These are phyloP conservation scores for Columba guinea DNA, from an alignment of 2,797 vertebrate species.

Conservation along the genomic window DNA sequence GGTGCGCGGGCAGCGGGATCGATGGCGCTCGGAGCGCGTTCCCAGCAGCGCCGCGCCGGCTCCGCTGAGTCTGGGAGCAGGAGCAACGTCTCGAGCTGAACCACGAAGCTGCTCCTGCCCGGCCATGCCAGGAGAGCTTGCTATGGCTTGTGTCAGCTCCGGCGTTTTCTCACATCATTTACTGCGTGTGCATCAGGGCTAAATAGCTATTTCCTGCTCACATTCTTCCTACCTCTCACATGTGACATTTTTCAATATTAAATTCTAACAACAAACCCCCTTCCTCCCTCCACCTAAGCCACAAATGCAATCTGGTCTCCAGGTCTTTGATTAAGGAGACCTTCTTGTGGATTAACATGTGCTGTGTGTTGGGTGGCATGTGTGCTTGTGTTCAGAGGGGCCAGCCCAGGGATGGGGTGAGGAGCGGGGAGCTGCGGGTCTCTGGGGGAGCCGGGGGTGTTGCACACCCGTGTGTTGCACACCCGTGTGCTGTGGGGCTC, in stretches of 20 bases:
- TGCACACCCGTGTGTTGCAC: too few species aligned
- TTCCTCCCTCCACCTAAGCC: not conserved
- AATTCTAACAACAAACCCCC: not conserved
- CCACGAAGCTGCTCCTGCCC: not conserved
- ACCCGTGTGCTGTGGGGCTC: not conserved
- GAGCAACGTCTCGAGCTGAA: not conserved
- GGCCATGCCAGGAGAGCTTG: accelerated
- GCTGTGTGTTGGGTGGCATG: not conserved
- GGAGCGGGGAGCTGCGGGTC: accelerated
- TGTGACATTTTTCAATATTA: not conserved
- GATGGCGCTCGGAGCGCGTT: accelerated
- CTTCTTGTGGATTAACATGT: not conserved
- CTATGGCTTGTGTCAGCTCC: not conserved
- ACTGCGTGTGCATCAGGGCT: not conserved
- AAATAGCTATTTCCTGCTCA: not conserved
- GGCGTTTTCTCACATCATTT: not conserved
- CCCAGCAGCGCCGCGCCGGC: not conserved
- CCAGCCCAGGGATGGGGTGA: accelerated
- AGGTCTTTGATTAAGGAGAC: not conserved
- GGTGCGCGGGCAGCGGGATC: not conserved
- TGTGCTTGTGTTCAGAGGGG: not conserved
- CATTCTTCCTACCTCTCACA: not conserved
- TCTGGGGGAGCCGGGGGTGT: not conserved
- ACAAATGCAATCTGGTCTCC: not conserved
- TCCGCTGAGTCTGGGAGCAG: not conserved